Percentiles rank a stretch among this genome's conserved stretches.
phyloP scores from a whole-genome alignment of 2,888 invertebrate species.

The Pachymerium ferrugineum region DNA sequence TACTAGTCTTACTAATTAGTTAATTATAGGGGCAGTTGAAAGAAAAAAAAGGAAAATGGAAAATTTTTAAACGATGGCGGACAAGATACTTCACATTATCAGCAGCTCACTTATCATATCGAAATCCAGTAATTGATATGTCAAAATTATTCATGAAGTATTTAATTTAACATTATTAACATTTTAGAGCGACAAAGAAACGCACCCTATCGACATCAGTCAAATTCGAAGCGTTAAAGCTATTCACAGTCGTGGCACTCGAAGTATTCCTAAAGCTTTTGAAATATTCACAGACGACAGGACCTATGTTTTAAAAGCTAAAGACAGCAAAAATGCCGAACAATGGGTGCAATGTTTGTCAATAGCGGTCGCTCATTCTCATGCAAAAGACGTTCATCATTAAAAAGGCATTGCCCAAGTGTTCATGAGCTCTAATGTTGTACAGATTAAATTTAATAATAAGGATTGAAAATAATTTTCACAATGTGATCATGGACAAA shows the following conservation, averaged over 20 bases:
- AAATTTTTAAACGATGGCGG: slow-evolving; percentile 83
- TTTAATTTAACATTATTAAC: background rate
- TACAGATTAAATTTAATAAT: no score
- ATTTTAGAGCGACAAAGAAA: slow-evolving; percentile 58
- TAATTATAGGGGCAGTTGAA: slow-evolving; percentile 65
- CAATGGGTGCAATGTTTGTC: slow-evolving; percentile 94
- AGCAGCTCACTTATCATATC: slow-evolving; percentile 82
- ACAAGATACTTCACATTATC: slow-evolving; percentile 90
- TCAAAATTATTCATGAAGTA: background rate
- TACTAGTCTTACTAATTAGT: no score
- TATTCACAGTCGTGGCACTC: slow-evolving; percentile 66
- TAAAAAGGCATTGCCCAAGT: background rate
- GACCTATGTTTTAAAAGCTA: slow-evolving; percentile 86
- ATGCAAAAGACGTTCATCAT: slow-evolving; percentile 50
- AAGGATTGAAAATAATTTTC: background rate
- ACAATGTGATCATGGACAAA: background rate
- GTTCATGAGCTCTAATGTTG: no score
- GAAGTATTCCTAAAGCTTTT: slow-evolving; percentile 91
- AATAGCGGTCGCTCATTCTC: slow-evolving; percentile 84
- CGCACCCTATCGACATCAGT: slow-evolving; percentile 71
- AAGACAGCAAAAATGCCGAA: slow-evolving; percentile 88
- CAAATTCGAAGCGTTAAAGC: slow-evolving; percentile 93
- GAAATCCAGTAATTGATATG: slow-evolving; percentile 51
- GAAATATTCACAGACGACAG: slow-evolving; percentile 90
- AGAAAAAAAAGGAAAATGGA: slow-evolving; percentile 88